Conservation (phyloP, 2,888 invertebrate genomes). For the Trisateles emortualis region DNA sequence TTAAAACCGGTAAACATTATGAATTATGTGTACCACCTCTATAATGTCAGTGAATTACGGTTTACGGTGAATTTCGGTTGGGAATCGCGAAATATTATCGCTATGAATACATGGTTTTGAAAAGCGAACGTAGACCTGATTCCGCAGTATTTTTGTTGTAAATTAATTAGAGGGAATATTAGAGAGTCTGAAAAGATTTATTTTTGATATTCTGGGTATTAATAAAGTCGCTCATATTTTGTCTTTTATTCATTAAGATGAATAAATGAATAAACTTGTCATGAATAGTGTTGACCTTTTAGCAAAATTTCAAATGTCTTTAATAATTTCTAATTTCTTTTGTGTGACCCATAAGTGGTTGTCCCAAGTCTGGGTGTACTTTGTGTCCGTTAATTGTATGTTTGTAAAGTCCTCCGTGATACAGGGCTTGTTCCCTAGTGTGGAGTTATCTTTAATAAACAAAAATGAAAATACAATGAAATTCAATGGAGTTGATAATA, state of each 20-base stretch:
- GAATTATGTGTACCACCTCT: slow-evolving; percentile 40
- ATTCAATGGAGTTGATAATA: too few relatives aligned
- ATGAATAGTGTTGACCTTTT: neutral
- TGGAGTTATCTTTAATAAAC: too few relatives aligned
- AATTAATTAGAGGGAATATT: slow-evolving; percentile 9
- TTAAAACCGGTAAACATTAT: slow-evolving; percentile 50
- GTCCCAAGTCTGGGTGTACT: too few relatives aligned
- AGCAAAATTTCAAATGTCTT: too few relatives aligned
- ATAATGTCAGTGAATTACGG: slow-evolving; percentile 28
- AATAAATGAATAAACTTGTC: neutral
- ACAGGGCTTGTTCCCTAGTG: too few relatives aligned
- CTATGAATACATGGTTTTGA: slow-evolving; percentile 16
- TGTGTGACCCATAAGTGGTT: too few relatives aligned
- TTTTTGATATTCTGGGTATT: slow-evolving; percentile 1
- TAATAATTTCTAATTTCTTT: too few relatives aligned
- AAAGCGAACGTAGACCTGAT: slow-evolving; percentile 2
- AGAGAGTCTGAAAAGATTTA: neutral
- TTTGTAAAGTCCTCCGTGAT: too few relatives aligned
- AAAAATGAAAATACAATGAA: too few relatives aligned
- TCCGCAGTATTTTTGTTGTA: slow-evolving; percentile 2
- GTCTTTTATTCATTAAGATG: neutral
- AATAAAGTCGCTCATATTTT: neutral
- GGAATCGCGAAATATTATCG: slow-evolving; percentile 21
- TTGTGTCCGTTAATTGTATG: too few relatives aligned
- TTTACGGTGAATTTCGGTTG: slow-evolving; percentile 13